phyloP scores from a whole-genome alignment of 23 tunicate genomes.

The Halocynthia roretzi region DNA sequence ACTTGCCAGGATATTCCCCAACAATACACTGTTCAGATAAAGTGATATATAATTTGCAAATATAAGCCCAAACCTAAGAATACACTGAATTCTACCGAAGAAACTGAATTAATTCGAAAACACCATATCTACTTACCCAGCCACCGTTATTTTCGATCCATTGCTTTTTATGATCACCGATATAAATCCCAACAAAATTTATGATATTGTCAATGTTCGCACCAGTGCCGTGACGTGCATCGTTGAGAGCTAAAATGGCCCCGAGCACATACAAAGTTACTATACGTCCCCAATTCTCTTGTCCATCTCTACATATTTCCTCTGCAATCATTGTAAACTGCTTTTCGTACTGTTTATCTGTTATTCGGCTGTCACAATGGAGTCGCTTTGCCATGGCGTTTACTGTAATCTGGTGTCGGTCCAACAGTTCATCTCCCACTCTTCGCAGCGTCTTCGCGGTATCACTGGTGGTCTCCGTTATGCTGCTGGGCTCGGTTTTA shows the following conservation, averaged over 20 bases:
- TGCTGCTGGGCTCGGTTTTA: background rate
- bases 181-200: slow-evolving; percentile 11
- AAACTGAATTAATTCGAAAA: background rate
- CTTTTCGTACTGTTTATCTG: slow-evolving; percentile 1
- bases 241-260: slow-evolving; percentile 15
- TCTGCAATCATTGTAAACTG: slow-evolving; percentile 19
- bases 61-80: no score
- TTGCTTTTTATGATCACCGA: slow-evolving; percentile 6
- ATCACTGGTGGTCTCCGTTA: background rate
- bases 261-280: slow-evolving; percentile 22
- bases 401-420: slow-evolving; percentile 19
- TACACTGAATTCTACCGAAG: background rate
- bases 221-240: background rate
- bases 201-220: slow-evolving; percentile 11
- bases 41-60: no score
- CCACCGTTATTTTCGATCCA: slow-evolving; percentile 25
- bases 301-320: slow-evolving; percentile 21
- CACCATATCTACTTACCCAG: slow-evolving; percentile 15
- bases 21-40: no score
- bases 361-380: background rate
- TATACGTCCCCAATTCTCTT: slow-evolving; percentile 27
- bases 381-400: slow-evolving; percentile 29
- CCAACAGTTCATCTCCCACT: slow-evolving; percentile 20
- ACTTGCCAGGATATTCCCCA: no score
- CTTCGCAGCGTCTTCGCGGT: slow-evolving; percentile 19